These are phyloP conservation scores for Haplotaxodon microlepis DNA, from an alignment of 2,113 vertebrate genomes.

Conservation along the genomic window DNA sequence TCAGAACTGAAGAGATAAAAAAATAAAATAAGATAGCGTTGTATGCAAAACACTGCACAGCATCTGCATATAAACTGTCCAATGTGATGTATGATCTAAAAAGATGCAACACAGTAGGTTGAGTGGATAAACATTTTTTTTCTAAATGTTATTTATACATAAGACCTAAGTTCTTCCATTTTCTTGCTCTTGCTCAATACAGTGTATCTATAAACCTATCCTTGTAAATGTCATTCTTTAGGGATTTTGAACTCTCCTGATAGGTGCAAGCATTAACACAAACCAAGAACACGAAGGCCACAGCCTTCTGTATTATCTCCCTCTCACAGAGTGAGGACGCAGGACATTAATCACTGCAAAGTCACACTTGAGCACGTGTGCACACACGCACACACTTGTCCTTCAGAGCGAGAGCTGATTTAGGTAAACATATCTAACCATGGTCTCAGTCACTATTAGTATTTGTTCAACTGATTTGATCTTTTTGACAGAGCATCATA, in stretches of 20 bases:
- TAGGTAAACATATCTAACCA: constrained; percentile 19
- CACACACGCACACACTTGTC: background rate
- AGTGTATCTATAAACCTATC: background rate
- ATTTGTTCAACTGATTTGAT: constrained; percentile 48
- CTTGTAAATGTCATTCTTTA: constrained; percentile 20
- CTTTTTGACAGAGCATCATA: constrained; percentile 26
- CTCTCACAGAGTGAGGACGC: constrained; percentile 44
- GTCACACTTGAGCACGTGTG: constrained; percentile 13
- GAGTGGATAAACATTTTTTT: background rate
- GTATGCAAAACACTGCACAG: background rate
- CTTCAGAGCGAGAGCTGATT: constrained; percentile 3
- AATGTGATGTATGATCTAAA: background rate
- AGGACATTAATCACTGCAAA: constrained; percentile 67
- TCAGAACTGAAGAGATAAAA: background rate
- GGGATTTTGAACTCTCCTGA: constrained; percentile 52
- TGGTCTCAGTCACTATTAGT: constrained; percentile 1
- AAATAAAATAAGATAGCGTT: background rate
- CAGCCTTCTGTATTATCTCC: constrained; percentile 64
- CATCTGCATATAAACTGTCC: background rate
- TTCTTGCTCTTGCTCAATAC: background rate
- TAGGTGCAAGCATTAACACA: constrained; percentile 57
- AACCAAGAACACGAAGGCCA: constrained; percentile 62
- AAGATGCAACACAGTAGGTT: background rate
- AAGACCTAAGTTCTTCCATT: background rate
- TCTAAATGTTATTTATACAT: background rate